A percentile compares a stretch with the other conserved stretches of the same genome.
phyloP scores from a whole-genome alignment of 1,140 invertebrate species.

The Panagrolaimus sp. region DNA sequence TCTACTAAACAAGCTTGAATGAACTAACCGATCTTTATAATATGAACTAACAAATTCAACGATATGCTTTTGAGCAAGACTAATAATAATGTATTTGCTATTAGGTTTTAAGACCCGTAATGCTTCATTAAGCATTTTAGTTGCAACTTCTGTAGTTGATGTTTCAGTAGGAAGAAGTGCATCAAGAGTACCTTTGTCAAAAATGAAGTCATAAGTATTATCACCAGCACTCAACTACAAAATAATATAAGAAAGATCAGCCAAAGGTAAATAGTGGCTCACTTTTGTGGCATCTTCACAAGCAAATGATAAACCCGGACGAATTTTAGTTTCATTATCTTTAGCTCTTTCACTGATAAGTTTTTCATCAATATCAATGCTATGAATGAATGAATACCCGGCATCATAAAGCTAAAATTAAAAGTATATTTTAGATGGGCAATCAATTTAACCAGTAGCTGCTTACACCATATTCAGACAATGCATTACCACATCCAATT shows the following conservation, averaged over 20 bases:
- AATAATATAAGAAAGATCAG: too few relatives aligned
- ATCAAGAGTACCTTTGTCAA: constrained; percentile 1
- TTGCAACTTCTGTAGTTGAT: not conserved
- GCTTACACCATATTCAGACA: not conserved
- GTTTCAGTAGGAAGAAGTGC: not conserved
- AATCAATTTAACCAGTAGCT: not conserved
- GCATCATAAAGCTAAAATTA: not conserved
- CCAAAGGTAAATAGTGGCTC: too few relatives aligned
- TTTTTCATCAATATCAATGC: constrained; percentile 1
- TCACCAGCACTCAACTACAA: not conserved
- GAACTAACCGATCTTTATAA: too few relatives aligned
- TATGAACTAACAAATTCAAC: not conserved
- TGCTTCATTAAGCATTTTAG: not conserved
- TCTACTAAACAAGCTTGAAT: too few relatives aligned
- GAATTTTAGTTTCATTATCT: not conserved
- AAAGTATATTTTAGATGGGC: not conserved
- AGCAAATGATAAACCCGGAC: not conserved
- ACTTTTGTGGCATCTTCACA: not conserved
- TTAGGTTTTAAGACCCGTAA: not conserved
- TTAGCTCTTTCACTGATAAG: not conserved
- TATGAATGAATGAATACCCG: not conserved
- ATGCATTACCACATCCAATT: constrained; percentile 10
- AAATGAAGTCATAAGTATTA: not conserved
- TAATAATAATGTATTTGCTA: constrained; percentile 4
- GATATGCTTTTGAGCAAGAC: not conserved